A percentile compares a stretch with the other conserved stretches of the same genome.
These are phyloP conservation scores for Denticeps clupeoides DNA, from an alignment of 2,797 vertebrate genomes.

Conservation along the genomic window DNA sequence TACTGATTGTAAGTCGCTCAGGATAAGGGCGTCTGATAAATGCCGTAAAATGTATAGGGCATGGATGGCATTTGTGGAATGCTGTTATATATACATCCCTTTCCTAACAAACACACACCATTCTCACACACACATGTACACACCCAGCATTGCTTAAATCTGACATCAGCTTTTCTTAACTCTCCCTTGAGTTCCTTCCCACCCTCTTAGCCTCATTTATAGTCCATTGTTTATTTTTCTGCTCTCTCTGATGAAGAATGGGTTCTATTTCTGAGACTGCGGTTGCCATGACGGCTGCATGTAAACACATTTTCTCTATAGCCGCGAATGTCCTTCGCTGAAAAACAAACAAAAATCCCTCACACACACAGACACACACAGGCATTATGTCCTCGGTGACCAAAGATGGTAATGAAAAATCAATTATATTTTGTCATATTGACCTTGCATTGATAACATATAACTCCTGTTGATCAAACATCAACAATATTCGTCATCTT, in stretches of 20 bases:
- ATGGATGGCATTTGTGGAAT: conserved; percentile 33
- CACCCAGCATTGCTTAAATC: conserved; percentile 53
- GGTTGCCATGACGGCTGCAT: conserved; percentile 50
- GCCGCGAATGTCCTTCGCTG: no score
- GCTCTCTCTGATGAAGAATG: conserved; percentile 24
- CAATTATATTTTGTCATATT: no score
- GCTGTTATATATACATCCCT: conserved; percentile 27
- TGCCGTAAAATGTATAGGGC: not conserved
- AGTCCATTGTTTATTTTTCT: conserved; percentile 30
- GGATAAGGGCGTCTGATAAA: not conserved
- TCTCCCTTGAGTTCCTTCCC: conserved; percentile 29
- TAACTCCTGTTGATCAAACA: no score
- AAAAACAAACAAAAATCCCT: no score
- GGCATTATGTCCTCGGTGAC: no score
- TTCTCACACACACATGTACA: conserved; percentile 20
- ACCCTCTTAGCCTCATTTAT: conserved; percentile 29
- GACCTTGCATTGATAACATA: no score
- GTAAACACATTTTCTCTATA: conserved; percentile 39
- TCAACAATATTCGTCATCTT: no score
- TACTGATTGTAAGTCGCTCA: no score
- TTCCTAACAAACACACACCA: conserved; percentile 27
- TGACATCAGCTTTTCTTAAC: conserved; percentile 53
- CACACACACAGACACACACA: no score
- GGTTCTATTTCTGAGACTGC: conserved; percentile 44
- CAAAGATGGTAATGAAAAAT: no score